Base-by-base conservation (phyloP, 2,888 invertebrate species). In the Tanytarsus gracilentus region DNA sequence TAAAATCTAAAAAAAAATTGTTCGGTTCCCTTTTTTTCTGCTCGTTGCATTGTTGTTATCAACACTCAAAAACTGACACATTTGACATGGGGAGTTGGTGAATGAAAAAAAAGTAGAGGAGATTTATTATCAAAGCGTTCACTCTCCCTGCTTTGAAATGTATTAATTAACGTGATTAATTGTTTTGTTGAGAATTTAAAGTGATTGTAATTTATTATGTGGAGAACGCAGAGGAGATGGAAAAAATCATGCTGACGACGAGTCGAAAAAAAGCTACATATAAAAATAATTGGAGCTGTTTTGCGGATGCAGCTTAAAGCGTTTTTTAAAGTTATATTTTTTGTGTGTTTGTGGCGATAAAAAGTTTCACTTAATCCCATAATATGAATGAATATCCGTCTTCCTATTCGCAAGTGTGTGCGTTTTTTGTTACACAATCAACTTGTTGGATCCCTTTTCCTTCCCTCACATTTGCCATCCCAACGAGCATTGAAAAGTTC, bases 111-210 rank as follows among this genome's bases (percentile, higher is more conserved):
- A 33, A 33, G 2, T 44, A 16, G 33, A 16, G 33, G 60, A 60
- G 50, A 60, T 60, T 60, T 50, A 60, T 60, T 60, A 60, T 60
- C 33, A 60, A 50, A 48, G 58, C 58, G 27, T 44, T 58, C 14
- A 30, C 7, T 5, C 18, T 23, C 49, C 30, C 36, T 60, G 33
- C 36, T 60, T 60, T 60, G 60, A 60, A 60, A 60, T 60, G 60
- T 60, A 50, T 60, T 60, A 60, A 60, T 60, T 60, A 60, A 40
- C 40, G 16, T 60, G 60, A 60, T 60, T 60, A 60, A 60, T 60
- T 60, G 60, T 60, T 60, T 60, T 48, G 60, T 36, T 60, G 50
- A 60, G 60, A 60, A 50, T 60, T 60, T 60, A 50, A 60, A 60
- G 60, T 50, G 60, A 60, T 4, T 60, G 60, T 60, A 60, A 60